These are phyloP conservation scores for Muscicapa adusta DNA, from an alignment of 2,113 vertebrate species.

Conservation along the genomic window DNA sequence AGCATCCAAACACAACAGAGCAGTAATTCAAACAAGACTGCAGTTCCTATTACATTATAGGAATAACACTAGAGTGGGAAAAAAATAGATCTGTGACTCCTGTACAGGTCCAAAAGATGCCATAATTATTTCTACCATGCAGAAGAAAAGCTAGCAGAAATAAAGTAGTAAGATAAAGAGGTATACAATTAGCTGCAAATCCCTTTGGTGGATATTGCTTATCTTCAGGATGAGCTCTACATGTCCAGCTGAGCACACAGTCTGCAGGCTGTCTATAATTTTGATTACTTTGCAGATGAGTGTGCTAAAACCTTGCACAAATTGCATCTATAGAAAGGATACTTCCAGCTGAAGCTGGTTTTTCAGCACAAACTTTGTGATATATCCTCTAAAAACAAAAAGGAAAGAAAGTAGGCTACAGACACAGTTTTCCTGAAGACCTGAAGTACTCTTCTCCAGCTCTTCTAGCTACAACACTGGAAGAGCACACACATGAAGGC, in stretches of 20 bases:
- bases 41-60: background rate
- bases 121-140: background rate
- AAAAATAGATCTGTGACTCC: background rate
- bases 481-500: background rate
- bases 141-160: background rate
- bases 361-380: background rate
- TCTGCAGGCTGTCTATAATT: background rate
- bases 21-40: conserved; percentile 23
- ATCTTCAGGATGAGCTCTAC: background rate
- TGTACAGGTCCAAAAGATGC: background rate
- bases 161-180: background rate
- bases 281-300: background rate
- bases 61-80: background rate
- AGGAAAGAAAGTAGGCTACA: background rate
- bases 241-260: background rate
- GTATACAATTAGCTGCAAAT: background rate
- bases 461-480: background rate
- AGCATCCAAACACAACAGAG: conserved; percentile 36
- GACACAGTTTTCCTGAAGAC: background rate
- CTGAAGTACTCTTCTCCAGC: background rate
- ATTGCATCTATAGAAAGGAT: background rate
- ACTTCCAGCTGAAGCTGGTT: background rate
- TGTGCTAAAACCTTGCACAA: background rate
- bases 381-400: background rate
- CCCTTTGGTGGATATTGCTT: background rate